Evolutionary conservation across 2,797 vertebrate species (phyloP), one percentile per base, ranked within the genome.

Genomic region (Halcyon chelicuti): DNA sequence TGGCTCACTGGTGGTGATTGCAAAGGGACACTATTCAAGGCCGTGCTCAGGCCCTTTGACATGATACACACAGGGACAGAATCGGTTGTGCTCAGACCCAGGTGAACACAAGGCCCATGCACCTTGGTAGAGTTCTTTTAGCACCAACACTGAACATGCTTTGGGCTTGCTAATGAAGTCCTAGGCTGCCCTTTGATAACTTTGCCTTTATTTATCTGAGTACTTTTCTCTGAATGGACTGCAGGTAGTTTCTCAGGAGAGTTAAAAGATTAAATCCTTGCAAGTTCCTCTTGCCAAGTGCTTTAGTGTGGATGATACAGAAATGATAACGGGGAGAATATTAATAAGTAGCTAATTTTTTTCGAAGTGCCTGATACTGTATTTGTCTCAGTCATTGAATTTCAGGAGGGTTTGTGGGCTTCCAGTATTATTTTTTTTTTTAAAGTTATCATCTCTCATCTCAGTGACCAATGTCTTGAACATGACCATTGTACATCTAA

Each of bases 401-500:
- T 88, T 72, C 10, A 15, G 37, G 14, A 79, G 77, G 21, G 14
- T 33, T 40, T 87, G 5, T 70, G n/a, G 16, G 47, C 5, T 60
- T 57, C 37, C 61, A 20, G 8, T 61, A 9, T 1, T 42, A 40
- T 18, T 3, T 58, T 65, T 44, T 61, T 42, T 3, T n/a, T n/a
- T n/a, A 62, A 71, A 25, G 28, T 70, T 83, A 0, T 22, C 21
- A 23, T 20, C 26, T 93, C 23, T 58, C 5, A 20, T 49, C 46
- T 44, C 78, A 25, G 12, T 33, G 35, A 70, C 17, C 42, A 75
- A 21, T 3, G 51, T 91, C 46, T 79, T 68, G 25, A 71, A 44
- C 2, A 0, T 49, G 37, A 13, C 26, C 21, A 2, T 65, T 0
- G 0, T 51, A 35, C 14, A 4, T 10, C 2, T 55, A 33, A 9